These are phyloP conservation scores for Hydractinia symbiolongicarpus DNA, from an alignment of 30 jellyfish, hydroid and myxozoan genomes.

Conservation along the genomic window DNA sequence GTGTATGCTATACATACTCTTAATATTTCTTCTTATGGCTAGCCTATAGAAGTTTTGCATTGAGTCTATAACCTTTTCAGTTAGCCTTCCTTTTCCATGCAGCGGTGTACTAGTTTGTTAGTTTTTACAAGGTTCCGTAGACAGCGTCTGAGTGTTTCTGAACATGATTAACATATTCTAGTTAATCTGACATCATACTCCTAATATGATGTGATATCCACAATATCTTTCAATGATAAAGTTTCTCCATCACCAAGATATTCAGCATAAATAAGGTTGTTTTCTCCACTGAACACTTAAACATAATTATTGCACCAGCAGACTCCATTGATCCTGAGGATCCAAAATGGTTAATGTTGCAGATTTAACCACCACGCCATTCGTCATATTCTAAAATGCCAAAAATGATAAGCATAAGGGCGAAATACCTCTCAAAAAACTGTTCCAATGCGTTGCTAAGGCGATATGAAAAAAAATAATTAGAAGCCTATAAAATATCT, in stretches of 20 bases:
- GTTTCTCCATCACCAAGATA: conserved; percentile 45
- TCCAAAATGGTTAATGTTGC: conserved; percentile 13
- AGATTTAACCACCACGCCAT: neutral
- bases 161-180: conserved; percentile 33
- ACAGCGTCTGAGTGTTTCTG: conserved; percentile 21
- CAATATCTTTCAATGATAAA: conserved; percentile 31
- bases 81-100: conserved; percentile 36
- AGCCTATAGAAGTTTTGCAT: conserved; percentile 31
- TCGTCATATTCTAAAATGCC: conserved; percentile 5
- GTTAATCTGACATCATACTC: conserved; percentile 12
- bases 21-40: conserved; percentile 31
- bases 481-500: no score
- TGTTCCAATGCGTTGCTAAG: no score
- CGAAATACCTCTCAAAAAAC: no score
- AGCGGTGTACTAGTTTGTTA: neutral
- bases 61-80: conserved; percentile 29
- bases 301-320: neutral
- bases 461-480: no score
- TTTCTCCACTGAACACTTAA: conserved; percentile 5
- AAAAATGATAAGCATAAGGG: no score
- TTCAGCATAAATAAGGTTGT: conserved; percentile 10
- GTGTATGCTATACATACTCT: conserved; percentile 20
- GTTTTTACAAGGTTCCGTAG: conserved; percentile 11
- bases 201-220: conserved; percentile 25
- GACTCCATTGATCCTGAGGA: conserved; percentile 12